Evolutionary conservation across 2,113 vertebrate genomes (phyloP).

Genomic region (Scytalopus superciliaris): DNA sequence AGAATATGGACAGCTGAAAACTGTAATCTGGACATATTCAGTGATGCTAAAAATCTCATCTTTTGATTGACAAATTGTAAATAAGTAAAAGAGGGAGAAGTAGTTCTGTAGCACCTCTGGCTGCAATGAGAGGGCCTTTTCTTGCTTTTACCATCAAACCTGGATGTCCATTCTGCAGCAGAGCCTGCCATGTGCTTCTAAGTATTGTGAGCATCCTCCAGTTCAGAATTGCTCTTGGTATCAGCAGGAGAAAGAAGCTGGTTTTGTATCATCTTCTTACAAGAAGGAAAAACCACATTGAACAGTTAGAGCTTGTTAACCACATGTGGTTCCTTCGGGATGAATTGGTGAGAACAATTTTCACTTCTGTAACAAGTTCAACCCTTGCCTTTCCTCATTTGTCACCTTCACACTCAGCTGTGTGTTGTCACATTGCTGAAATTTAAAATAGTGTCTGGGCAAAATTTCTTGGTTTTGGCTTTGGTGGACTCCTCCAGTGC

Average conservation of each 20-base stretch:
- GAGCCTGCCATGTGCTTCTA: background rate
- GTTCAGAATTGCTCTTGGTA: background rate
- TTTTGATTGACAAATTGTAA: background rate
- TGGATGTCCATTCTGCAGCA: background rate
- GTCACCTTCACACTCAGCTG: background rate
- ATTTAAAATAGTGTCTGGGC: background rate
- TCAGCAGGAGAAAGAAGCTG: background rate
- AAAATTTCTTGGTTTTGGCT: background rate
- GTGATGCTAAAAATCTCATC: background rate
- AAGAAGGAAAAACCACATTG: background rate
- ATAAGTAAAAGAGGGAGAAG: background rate
- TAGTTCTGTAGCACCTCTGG: background rate
- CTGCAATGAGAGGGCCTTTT: background rate
- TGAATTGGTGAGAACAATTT: background rate
- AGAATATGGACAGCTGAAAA: background rate
- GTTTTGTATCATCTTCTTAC: background rate
- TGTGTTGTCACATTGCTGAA: background rate
- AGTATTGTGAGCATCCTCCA: background rate
- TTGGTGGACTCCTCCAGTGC: background rate
- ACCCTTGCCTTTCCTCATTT: background rate
- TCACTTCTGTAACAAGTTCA: background rate
- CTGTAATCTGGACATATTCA: background rate
- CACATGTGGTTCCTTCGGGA: background rate
- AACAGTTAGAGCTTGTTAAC: background rate
- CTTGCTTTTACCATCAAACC: background rate